These are phyloP conservation scores for Babylonia areolata DNA, from an alignment of 1,140 invertebrate species.

Conservation along the genomic window DNA sequence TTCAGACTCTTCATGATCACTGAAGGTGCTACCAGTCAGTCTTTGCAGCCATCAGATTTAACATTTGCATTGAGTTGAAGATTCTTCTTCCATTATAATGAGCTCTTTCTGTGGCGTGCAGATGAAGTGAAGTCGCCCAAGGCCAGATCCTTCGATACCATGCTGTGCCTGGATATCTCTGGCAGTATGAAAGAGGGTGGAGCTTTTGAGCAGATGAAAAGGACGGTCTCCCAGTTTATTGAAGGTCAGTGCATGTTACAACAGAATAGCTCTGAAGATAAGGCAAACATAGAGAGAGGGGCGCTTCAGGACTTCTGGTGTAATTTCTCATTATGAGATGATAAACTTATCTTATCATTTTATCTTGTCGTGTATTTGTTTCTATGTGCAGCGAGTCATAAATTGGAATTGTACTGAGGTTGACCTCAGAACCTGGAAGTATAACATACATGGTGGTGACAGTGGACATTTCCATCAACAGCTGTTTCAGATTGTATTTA, in stretches of 20 bases:
- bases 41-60: background rate
- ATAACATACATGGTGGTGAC: no score
- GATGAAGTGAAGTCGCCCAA: constrained; percentile 21
- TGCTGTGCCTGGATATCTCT: constrained; percentile 39
- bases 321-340: no score
- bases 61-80: background rate
- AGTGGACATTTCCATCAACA: no score
- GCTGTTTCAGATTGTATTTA: no score
- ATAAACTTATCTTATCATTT: no score
- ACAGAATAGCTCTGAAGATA: constrained; percentile 38
- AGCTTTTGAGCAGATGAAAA: constrained; percentile 33
- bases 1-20: no score
- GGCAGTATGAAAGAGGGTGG: constrained; percentile 21
- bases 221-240: constrained; percentile 12
- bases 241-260: background rate
- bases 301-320: no score
- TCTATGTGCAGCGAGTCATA: no score
- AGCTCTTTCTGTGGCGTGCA: background rate
- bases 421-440: no score
- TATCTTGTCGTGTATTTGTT: no score
- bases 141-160: constrained; percentile 31
- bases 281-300: constrained; percentile 52
- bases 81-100: no score
- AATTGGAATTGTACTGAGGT: no score
- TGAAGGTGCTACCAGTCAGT: background rate